Conservation (phyloP, 2,113 vertebrate genomes). For the Sebastes schlegelii region DNA sequence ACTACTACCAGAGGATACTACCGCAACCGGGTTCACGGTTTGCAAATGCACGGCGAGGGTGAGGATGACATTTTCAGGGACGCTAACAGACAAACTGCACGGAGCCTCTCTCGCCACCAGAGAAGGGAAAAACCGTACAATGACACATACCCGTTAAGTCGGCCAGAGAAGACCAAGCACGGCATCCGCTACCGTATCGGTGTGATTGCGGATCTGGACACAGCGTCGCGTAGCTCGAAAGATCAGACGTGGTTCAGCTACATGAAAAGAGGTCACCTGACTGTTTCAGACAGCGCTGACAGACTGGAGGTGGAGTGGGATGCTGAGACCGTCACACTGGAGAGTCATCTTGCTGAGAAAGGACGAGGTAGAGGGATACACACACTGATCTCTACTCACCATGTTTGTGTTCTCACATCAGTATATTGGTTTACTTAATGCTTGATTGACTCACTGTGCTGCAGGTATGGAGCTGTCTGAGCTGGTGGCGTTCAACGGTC, state of each 20-base stretch:
- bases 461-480: conserved; percentile 97
- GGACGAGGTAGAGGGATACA: conserved; percentile 83
- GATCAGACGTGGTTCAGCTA: conserved; percentile 94
- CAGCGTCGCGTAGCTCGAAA: conserved; percentile 82
- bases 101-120: background rate
- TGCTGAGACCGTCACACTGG: conserved; percentile 79
- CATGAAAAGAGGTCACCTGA: conserved; percentile 90
- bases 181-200: conserved; percentile 90
- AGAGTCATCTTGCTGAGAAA: conserved; percentile 92
- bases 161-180: conserved; percentile 82
- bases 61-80: conserved; percentile 30
- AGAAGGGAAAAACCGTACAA: conserved; percentile 83
- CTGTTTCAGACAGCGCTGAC: conserved; percentile 87
- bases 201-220: conserved; percentile 92
- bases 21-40: conserved; percentile 66
- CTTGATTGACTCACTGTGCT: conserved; percentile 3
- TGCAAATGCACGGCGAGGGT: conserved; percentile 13
- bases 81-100: background rate
- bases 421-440: background rate
- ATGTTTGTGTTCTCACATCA: background rate
- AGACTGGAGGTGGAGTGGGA: conserved; percentile 91
- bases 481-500: conserved; percentile 92
- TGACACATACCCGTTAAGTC: conserved; percentile 91
- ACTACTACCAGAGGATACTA: conserved; percentile 13
- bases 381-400: background rate